Conservation (phyloP, 2,113 vertebrate genomes). For the Pollimyrus isidori region DNA sequence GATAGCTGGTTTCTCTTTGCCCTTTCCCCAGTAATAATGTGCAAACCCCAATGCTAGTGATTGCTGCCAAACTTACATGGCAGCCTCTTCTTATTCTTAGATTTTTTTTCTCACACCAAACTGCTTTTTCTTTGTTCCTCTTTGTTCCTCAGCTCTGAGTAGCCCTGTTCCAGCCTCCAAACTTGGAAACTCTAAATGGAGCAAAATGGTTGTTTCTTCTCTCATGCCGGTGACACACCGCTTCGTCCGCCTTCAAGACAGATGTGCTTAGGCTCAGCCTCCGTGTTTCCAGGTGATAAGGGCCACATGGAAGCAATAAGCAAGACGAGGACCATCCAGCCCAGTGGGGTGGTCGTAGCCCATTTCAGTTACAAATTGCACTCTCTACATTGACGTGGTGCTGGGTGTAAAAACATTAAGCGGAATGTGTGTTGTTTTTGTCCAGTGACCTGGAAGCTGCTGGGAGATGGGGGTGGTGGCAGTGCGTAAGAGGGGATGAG, state of each 20-base stretch:
- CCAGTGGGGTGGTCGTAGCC: slow-evolving; percentile 37
- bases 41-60: neutral
- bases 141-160: neutral
- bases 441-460: slow-evolving; percentile 26
- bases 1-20: neutral
- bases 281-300: neutral
- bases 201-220: neutral
- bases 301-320: neutral
- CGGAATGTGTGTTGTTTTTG: neutral
- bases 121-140: neutral
- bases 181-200: neutral
- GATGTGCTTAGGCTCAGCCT: neutral
- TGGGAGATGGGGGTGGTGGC: neutral
- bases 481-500: slow-evolving; percentile 9
- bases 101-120: neutral
- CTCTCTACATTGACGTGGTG: slow-evolving; percentile 13
- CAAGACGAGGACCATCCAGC: neutral
- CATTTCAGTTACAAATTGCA: slow-evolving; percentile 45
- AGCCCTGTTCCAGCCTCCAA: neutral
- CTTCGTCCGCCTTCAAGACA: neutral
- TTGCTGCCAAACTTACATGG: neutral
- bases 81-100: neutral
- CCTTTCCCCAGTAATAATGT: neutral
- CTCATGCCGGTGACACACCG: neutral
- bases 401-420: slow-evolving; percentile 15